Conservation (phyloP, 2,797 vertebrate species). For the Fistularia commersonii region DNA sequence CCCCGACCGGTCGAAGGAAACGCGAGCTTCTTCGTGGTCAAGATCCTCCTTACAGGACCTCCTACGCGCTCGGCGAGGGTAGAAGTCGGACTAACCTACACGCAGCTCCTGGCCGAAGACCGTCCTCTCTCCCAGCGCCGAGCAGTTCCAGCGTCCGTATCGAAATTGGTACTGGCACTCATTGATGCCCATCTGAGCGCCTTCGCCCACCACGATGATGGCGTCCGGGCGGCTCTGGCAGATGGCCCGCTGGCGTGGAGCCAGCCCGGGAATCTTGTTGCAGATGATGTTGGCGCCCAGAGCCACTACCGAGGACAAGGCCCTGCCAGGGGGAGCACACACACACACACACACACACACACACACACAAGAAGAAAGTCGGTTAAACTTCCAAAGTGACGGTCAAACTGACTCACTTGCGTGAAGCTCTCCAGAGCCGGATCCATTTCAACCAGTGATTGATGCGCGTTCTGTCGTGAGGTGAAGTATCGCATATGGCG, state of each 20-base stretch:
- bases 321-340: slow-evolving; percentile 67
- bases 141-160: slow-evolving; percentile 98
- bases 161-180: slow-evolving; percentile 99
- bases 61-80: too few relatives aligned
- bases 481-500: too few relatives aligned
- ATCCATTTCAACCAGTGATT: slow-evolving; percentile 52
- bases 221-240: slow-evolving; percentile 98
- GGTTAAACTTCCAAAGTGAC: slow-evolving; percentile 38
- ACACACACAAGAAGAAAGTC: slow-evolving; percentile 29
- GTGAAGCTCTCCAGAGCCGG: slow-evolving; percentile 45
- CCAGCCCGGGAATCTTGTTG: slow-evolving; percentile 98
- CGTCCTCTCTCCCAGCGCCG: slow-evolving; percentile 94
- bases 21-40: too few relatives aligned
- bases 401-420: slow-evolving; percentile 49
- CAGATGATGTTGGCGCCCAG: slow-evolving; percentile 99
- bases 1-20: too few relatives aligned
- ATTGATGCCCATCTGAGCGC: slow-evolving; percentile 97
- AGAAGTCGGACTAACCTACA: slow-evolving; percentile 98
- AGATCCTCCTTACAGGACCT: too few relatives aligned
- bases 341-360: slow-evolving; percentile 17
- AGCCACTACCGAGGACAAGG: slow-evolving; percentile 96
- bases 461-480: slow-evolving; percentile 40
- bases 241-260: slow-evolving; percentile 94
- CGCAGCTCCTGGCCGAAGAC: slow-evolving; percentile 98
- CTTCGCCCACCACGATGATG: slow-evolving; percentile 97